phyloP scores from a whole-genome alignment of 2,113 vertebrate species.

The Crotophaga sulcirostris region DNA sequence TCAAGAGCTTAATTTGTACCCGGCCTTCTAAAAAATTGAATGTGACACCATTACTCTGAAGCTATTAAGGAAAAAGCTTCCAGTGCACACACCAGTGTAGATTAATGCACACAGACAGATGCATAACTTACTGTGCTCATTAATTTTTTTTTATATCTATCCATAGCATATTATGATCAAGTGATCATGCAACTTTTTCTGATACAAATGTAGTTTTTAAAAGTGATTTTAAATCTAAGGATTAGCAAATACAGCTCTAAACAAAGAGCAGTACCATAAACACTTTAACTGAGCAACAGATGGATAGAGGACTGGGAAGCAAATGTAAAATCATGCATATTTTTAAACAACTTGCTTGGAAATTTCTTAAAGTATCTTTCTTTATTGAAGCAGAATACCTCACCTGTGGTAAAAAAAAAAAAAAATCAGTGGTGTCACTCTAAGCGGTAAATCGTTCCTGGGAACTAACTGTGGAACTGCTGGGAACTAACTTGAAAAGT shows the following conservation, averaged over 20 bases:
- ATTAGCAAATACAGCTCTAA: not conserved
- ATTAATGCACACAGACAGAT: not conserved
- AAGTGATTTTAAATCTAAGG: not conserved
- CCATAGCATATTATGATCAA: not conserved
- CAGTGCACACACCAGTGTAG: not conserved
- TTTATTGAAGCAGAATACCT: not conserved
- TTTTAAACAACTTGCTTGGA: not conserved
- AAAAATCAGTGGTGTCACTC: not conserved
- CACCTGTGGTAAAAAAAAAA: not conserved
- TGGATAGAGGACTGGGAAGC: not conserved
- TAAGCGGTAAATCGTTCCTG: not conserved
- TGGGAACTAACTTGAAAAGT: not conserved
- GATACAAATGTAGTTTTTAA: not conserved
- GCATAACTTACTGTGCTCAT: not conserved
- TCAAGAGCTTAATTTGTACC: conserved; percentile 31
- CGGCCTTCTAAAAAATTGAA: conserved; percentile 4
- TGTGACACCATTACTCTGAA: not conserved
- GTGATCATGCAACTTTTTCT: not conserved
- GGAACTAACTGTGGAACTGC: not conserved
- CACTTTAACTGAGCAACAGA: not conserved
- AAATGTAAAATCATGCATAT: not conserved
- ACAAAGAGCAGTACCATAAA: not conserved
- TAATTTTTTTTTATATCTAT: not conserved
- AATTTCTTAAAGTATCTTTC: not conserved
- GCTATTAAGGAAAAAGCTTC: not conserved